Percentiles rank a stretch among this genome's conserved stretches.
phyloP scores from a whole-genome alignment of 2,888 invertebrate species.

The Callinectes sapidus region DNA sequence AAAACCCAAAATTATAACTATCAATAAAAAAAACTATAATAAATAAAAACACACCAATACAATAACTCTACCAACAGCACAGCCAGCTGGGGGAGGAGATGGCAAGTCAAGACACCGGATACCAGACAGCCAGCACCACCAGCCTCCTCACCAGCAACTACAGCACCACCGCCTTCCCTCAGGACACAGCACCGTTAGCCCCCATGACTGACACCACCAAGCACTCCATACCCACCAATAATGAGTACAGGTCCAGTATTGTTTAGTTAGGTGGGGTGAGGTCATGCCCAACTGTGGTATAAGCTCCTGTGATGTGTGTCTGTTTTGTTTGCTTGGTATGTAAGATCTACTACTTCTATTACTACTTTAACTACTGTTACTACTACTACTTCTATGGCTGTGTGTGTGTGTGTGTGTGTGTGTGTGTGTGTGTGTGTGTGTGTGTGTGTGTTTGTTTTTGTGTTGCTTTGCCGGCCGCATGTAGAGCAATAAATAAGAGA shows the following conservation, averaged over 20 bases:
- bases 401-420: neutral
- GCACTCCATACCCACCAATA: neutral
- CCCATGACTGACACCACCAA: neutral
- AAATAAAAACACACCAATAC: too few relatives aligned
- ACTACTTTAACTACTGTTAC: neutral
- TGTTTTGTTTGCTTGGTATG: neutral
- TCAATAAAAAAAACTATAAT: too few relatives aligned
- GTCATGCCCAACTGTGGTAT: too few relatives aligned
- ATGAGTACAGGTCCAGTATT: neutral
- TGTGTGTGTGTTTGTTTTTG: constrained; percentile 1
- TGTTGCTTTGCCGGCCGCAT: too few relatives aligned
- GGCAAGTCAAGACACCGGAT: constrained; percentile 50
- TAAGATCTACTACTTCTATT: neutral
- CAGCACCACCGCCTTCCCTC: constrained; percentile 1
- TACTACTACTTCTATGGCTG: neutral
- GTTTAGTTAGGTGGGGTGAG: neutral
- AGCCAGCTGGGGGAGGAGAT: neutral
- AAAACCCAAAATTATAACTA: too few relatives aligned
- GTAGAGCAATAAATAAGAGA: neutral
- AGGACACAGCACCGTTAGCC: neutral
- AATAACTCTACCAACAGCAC: too few relatives aligned
- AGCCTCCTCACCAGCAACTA: neutral
- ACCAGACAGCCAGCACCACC: constrained; percentile 47
- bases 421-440: neutral
- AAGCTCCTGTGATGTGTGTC: neutral